These are phyloP conservation scores for Phenganax marumi DNA, from an alignment of 92 coral and sea anemone genomes.

Conservation along the genomic window DNA sequence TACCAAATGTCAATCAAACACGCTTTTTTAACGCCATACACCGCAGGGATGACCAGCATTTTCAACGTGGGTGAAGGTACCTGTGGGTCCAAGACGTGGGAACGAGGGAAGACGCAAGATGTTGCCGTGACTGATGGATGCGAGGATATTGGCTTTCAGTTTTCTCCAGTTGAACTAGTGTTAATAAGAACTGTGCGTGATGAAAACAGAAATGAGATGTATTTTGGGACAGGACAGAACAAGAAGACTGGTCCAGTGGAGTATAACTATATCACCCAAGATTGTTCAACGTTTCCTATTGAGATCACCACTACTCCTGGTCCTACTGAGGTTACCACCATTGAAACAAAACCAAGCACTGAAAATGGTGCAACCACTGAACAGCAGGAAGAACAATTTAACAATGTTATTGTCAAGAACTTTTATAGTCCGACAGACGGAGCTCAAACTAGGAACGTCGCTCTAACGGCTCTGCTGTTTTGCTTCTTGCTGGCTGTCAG, in stretches of 20 bases:
- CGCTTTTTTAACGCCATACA: conserved; percentile 10
- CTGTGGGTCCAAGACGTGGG: conserved; percentile 12
- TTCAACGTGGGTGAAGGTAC: neutral
- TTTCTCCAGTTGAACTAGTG: neutral
- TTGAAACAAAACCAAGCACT: neutral
- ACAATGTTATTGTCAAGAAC: too few species aligned
- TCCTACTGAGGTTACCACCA: neutral
- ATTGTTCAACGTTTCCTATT: conserved; percentile 10
- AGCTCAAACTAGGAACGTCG: too few species aligned
- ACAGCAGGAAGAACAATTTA: neutral
- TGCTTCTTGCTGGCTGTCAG: too few species aligned
- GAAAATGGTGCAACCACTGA: neutral
- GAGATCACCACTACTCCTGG: conserved; percentile 13
- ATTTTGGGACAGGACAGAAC: neutral
- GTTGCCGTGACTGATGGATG: conserved; percentile 17
- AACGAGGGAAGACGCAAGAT: conserved; percentile 36
- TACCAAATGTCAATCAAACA: conserved; percentile 5
- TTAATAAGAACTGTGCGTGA: conserved; percentile 17
- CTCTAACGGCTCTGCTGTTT: too few species aligned
- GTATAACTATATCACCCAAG: conserved; percentile 3
- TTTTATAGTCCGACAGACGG: too few species aligned
- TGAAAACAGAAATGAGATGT: conserved; percentile 27
- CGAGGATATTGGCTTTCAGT: neutral
- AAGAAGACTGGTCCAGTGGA: conserved; percentile 12
- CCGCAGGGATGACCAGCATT: neutral